These are phyloP conservation scores for Scarus forsteni DNA, from an alignment of 2,797 vertebrate species.

Conservation along the genomic window DNA sequence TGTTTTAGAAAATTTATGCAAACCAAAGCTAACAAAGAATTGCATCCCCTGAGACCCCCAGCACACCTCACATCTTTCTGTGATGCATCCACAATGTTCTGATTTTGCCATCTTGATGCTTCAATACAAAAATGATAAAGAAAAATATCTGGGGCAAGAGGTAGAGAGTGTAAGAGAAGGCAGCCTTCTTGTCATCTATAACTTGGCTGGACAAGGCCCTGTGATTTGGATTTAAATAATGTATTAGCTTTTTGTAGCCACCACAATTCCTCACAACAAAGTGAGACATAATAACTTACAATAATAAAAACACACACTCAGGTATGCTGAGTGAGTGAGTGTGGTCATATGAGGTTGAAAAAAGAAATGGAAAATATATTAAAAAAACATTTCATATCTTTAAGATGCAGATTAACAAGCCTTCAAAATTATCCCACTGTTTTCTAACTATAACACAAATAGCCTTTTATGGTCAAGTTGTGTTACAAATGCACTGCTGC, in stretches of 20 bases:
- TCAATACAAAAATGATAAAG: too few species aligned
- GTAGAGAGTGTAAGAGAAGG: constrained; percentile 8
- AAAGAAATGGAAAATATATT: constrained; percentile 1
- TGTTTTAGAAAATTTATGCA: too few species aligned
- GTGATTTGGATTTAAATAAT: constrained; percentile 84
- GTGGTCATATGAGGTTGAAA: constrained; percentile 29
- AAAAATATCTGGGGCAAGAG: not conserved
- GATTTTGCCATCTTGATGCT: too few species aligned
- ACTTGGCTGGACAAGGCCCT: constrained; percentile 72
- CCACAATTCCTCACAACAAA: constrained; percentile 71
- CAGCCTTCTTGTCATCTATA: constrained; percentile 78
- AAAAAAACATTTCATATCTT: constrained; percentile 44
- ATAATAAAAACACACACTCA: too few species aligned
- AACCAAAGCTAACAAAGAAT: too few species aligned
- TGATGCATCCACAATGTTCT: too few species aligned
- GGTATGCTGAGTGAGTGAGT: too few species aligned
- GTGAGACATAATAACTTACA: constrained; percentile 70
- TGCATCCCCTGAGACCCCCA: too few species aligned
- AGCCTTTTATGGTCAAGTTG: constrained; percentile 53
- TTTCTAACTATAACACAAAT: constrained; percentile 61
- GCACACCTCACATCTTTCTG: too few species aligned
- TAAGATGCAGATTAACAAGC: constrained; percentile 72
- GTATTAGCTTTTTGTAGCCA: constrained; percentile 75
- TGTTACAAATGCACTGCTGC: constrained; percentile 33
- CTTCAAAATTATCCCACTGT: constrained; percentile 56